Conservation (phyloP, 2,113 vertebrate species). For the Chaetodon auriga region DNA sequence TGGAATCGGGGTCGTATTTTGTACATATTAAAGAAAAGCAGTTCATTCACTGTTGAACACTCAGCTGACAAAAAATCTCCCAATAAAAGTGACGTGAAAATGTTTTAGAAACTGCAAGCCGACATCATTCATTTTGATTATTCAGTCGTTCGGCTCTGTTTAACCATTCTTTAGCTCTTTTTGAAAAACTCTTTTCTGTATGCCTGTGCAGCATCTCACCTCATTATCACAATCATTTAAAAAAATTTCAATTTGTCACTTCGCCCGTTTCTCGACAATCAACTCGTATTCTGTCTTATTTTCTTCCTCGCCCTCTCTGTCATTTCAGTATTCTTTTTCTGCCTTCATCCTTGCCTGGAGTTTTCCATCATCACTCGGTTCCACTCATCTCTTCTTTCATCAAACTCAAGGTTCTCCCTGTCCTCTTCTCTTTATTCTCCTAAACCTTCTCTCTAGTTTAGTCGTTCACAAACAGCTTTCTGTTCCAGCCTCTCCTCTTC, state of each 20-base stretch:
- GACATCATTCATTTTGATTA: neutral
- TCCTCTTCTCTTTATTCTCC: neutral
- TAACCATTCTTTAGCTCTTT: neutral
- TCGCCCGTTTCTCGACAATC: neutral
- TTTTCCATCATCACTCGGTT: constrained; percentile 42
- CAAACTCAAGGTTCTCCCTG: constrained; percentile 57
- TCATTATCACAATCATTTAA: neutral
- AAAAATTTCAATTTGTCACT: neutral
- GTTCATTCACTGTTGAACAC: neutral
- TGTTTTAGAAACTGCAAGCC: neutral
- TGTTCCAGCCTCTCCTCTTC: constrained; percentile 15
- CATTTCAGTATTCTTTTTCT: constrained; percentile 28
- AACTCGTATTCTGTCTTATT: neutral
- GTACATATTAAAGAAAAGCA: no score
- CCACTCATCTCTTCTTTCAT: constrained; percentile 44
- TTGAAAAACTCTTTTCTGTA: neutral
- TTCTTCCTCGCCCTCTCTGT: neutral
- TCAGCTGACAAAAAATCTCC: neutral
- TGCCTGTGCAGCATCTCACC: neutral
- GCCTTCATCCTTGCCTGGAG: constrained; percentile 3
- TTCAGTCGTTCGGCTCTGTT: no score
- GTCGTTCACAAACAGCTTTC: neutral
- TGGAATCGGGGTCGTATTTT: no score
- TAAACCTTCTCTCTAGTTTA: neutral
- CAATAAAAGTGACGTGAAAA: neutral